These are phyloP conservation scores for Nycteola revayana DNA, from an alignment of 2,888 invertebrate species.

Conservation along the genomic window DNA sequence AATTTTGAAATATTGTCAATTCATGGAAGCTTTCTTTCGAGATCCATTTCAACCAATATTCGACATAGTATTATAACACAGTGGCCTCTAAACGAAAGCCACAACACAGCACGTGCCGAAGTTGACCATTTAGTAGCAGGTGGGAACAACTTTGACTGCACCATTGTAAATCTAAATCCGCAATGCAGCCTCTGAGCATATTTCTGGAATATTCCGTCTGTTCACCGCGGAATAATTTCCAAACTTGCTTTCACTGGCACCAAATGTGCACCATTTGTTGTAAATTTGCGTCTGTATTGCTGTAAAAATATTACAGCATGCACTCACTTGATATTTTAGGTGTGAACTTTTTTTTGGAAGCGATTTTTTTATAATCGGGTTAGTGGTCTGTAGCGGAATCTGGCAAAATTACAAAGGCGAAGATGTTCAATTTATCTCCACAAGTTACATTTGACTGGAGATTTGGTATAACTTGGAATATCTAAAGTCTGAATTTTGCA, in stretches of 20 bases:
- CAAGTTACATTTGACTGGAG: no score
- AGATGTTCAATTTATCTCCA: no score
- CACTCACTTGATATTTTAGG: background rate
- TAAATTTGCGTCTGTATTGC: constrained; percentile 22
- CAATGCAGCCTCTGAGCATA: constrained; percentile 35
- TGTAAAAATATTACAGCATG: constrained; percentile 23
- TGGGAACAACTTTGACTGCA: constrained; percentile 34
- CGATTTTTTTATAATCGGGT: no score
- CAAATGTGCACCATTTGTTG: constrained; percentile 31
- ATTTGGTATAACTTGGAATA: no score
- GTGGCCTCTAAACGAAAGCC: constrained; percentile 23
- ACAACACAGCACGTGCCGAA: constrained; percentile 23
- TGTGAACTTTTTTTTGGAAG: no score
- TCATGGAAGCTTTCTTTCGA: no score
- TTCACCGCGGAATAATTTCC: constrained; percentile 32
- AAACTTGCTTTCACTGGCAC: constrained; percentile 32
- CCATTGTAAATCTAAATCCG: constrained; percentile 31
- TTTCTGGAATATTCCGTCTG: constrained; percentile 28
- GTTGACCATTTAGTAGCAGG: constrained; percentile 36
- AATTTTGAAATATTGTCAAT: no score
- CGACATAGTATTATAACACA: background rate
- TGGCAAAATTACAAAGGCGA: no score
- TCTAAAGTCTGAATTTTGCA: no score
- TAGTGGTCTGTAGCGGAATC: no score
- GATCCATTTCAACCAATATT: no score